Conservation (phyloP, 35 echinoderm and acorn worm species). For the Chiridota heheva region DNA sequence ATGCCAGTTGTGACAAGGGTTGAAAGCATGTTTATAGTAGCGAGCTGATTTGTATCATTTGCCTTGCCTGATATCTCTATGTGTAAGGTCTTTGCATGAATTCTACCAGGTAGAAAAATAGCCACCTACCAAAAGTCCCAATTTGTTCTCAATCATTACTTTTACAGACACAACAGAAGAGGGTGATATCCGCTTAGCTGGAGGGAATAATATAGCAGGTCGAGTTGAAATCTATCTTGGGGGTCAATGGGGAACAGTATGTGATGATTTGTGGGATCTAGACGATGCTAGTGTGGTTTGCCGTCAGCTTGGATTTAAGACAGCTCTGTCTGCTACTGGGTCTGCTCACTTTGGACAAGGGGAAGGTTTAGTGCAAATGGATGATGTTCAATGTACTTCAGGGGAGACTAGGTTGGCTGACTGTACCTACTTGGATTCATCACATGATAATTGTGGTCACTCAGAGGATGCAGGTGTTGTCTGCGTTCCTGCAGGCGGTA, state of each 20-base stretch:
- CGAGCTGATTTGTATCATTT: too few relatives aligned
- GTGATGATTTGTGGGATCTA: slow-evolving; percentile 11
- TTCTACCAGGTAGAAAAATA: too few relatives aligned
- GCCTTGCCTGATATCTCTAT: too few relatives aligned
- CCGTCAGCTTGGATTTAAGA: slow-evolving; percentile 4
- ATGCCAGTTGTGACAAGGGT: too few relatives aligned
- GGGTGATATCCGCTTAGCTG: background rate
- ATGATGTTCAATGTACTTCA: background rate
- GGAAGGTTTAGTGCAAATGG: background rate
- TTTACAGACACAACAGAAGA: too few relatives aligned
- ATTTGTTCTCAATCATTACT: too few relatives aligned
- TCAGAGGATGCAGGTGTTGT: too few relatives aligned
- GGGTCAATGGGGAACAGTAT: background rate
- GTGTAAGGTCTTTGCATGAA: too few relatives aligned
- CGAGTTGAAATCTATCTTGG: slow-evolving; percentile 1
- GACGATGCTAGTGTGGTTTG: slow-evolving; percentile 13
- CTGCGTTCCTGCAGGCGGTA: too few relatives aligned
- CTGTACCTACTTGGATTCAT: background rate
- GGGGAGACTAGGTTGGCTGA: background rate
- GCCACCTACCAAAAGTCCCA: too few relatives aligned
- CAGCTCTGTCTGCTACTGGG: background rate
- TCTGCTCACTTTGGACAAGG: background rate
- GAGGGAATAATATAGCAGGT: background rate
- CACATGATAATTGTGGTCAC: too few relatives aligned
- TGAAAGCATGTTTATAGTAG: too few relatives aligned